These are phyloP conservation scores for Helogale parvula DNA, from an alignment of 2,113 vertebrate species.

Conservation along the genomic window DNA sequence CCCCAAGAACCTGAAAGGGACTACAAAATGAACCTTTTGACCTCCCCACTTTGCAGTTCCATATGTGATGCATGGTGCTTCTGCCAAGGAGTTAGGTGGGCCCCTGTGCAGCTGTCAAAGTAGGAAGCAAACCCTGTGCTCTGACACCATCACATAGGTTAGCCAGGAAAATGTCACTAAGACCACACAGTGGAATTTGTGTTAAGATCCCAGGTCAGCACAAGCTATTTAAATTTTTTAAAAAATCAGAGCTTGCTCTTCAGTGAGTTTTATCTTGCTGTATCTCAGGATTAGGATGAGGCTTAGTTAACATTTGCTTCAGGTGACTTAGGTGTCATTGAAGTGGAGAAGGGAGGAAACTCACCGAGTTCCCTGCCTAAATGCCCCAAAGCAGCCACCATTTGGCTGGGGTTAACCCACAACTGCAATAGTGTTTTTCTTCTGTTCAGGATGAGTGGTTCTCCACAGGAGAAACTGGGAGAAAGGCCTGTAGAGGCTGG, in stretches of 20 bases:
- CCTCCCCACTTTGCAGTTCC: neutral
- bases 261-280: neutral
- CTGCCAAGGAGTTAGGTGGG: neutral
- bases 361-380: neutral
- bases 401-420: neutral
- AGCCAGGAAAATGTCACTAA: slow-evolving; percentile 39
- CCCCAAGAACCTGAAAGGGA: neutral
- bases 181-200: neutral
- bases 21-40: neutral
- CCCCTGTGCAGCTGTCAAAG: neutral
- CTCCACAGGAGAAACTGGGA: neutral
- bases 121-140: neutral
- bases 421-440: neutral
- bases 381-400: neutral
- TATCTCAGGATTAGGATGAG: neutral
- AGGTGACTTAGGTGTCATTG: slow-evolving; percentile 13
- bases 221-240: slow-evolving; percentile 51
- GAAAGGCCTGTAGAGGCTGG: neutral
- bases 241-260: slow-evolving; percentile 11
- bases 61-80: neutral
- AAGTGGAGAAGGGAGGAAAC: neutral
- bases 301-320: slow-evolving; percentile 7
- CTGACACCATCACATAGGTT: neutral
- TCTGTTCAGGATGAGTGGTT: neutral
- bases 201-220: slow-evolving; percentile 31